A percentile compares a stretch with the other conserved stretches of the same genome.
These are phyloP conservation scores for Bilobella aurantiaca DNA, from an alignment of 1,140 invertebrate genomes.

Conservation along the genomic window DNA sequence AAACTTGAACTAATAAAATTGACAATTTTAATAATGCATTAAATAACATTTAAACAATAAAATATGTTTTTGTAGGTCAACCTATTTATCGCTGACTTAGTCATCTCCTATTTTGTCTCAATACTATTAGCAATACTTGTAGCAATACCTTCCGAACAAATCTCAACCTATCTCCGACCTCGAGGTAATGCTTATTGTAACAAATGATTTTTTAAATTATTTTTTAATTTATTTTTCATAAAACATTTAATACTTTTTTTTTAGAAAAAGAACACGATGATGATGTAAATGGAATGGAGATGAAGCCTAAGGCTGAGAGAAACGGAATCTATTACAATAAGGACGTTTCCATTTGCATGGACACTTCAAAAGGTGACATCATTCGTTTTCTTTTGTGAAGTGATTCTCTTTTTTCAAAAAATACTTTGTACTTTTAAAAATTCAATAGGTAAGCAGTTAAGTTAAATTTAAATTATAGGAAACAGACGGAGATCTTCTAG, in stretches of 20 bases:
- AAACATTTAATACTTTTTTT: not conserved
- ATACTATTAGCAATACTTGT: conserved; percentile 6
- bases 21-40: not conserved
- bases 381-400: not conserved
- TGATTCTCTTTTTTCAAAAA: not conserved
- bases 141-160: not conserved
- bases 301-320: not conserved
- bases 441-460: not conserved
- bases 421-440: not conserved
- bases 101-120: not conserved
- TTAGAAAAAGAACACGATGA: not conserved
- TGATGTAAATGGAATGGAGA: not conserved
- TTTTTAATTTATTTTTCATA: too few species aligned
- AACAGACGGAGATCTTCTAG: not conserved
- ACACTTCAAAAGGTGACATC: not conserved
- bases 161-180: not conserved
- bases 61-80: conserved; percentile 1
- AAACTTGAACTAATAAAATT: not conserved
- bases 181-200: not conserved
- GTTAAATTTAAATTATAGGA: not conserved
- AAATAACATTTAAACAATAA: conserved; percentile 39
- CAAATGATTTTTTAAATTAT: too few species aligned
- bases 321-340: conserved; percentile 10
- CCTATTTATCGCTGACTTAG: conserved; percentile 19
- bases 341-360: not conserved